Percentiles rank a stretch among this genome's conserved stretches.
Evolutionary conservation across 2,888 invertebrate genomes (phyloP).

Genomic region (Dasypolia templi): DNA sequence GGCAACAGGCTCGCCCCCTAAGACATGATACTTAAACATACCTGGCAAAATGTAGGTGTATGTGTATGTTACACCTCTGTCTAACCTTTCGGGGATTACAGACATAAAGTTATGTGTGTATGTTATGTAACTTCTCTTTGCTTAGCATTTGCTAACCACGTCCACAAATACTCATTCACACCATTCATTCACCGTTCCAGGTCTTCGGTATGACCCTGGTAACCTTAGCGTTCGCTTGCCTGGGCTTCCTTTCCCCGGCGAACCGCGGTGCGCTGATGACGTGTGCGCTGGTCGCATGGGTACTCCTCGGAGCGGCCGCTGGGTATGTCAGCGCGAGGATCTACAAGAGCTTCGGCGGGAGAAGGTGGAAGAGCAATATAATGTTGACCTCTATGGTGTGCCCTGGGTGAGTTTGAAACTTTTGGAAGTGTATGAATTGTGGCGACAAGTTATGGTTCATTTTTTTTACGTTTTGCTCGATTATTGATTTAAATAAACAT

Average conservation of each 20-base stretch:
- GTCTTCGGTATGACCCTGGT: constrained; percentile 98
- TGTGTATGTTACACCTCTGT: not conserved
- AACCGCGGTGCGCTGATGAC: constrained; percentile 99
- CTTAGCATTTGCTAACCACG: not conserved
- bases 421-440: not conserved
- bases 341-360: constrained; percentile 99
- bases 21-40: not conserved
- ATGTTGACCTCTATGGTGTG: constrained; percentile 98
- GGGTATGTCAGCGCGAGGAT: constrained; percentile 99
- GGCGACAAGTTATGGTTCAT: not conserved
- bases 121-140: not conserved
- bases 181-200: constrained; percentile 65
- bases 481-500: not conserved
- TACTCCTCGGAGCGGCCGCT: constrained; percentile 98
- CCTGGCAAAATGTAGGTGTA: not conserved
- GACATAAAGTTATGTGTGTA: not conserved
- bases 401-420: constrained; percentile 95
- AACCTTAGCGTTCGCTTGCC: constrained; percentile 99
- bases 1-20: not conserved
- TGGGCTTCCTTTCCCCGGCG: constrained; percentile 99
- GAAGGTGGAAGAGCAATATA: constrained; percentile 99
- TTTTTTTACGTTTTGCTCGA: not conserved
- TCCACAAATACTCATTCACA: not conserved
- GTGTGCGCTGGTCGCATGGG: constrained; percentile 98
- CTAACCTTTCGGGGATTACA: not conserved